These are phyloP conservation scores for Corvus cornix DNA, from an alignment of 2,113 vertebrate species.

Conservation along the genomic window DNA sequence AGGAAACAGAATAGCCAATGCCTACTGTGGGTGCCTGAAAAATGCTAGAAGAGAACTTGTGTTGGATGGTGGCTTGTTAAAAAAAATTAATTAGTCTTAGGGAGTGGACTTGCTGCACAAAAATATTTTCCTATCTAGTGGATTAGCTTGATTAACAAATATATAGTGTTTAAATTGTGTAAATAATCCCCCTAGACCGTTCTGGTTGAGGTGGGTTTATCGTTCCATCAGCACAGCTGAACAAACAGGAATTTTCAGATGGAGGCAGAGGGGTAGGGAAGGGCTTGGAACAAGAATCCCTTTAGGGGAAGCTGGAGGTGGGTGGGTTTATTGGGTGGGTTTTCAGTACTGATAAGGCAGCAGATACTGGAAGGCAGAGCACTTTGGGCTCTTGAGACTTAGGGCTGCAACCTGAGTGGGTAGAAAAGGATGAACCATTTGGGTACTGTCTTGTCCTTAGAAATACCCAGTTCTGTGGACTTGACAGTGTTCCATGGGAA, in stretches of 20 bases:
- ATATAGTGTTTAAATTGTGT: neutral
- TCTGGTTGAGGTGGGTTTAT: neutral
- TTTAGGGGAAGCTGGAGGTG: neutral
- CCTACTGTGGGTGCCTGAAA: neutral
- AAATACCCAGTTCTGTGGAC: rapidly evolving
- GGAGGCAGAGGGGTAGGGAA: neutral
- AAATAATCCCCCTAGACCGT: neutral
- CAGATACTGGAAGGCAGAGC: neutral
- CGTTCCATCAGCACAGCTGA: neutral
- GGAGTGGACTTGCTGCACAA: neutral
- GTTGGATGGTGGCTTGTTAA: neutral
- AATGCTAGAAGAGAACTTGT: neutral
- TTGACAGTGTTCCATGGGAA: neutral
- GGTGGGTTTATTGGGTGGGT: neutral
- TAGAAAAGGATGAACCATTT: neutral
- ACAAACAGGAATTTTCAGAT: neutral
- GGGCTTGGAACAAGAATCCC: neutral
- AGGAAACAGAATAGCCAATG: neutral
- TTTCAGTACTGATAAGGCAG: neutral
- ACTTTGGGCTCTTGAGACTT: neutral
- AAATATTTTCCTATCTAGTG: neutral
- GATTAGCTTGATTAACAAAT: neutral
- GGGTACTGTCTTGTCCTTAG: neutral
- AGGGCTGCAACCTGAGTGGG: neutral
- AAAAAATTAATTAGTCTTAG: neutral